Percentiles rank a stretch among this genome's conserved stretches.
Evolutionary conservation across 2,113 vertebrate genomes (phyloP).

Genomic region (Prionailurus viverrinus): DNA sequence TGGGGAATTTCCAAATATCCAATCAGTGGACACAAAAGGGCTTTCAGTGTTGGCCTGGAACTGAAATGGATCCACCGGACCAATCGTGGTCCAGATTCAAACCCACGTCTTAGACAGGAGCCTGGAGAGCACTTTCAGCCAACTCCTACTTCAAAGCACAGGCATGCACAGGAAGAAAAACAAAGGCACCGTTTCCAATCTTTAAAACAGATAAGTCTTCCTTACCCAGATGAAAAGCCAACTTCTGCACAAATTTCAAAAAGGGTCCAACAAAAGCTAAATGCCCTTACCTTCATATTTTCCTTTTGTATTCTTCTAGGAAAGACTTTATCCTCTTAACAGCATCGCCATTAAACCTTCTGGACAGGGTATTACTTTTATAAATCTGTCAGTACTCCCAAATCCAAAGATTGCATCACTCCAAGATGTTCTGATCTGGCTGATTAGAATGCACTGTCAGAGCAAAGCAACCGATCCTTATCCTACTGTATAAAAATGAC

Average conservation of each 20-base stretch:
- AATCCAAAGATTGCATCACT: background rate
- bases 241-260: background rate
- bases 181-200: background rate
- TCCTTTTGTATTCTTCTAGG: background rate
- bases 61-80: background rate
- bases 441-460: background rate
- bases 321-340: background rate
- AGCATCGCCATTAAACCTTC: background rate
- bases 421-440: background rate
- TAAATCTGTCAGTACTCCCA: background rate
- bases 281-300: background rate
- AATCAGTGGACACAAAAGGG: background rate
- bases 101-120: background rate
- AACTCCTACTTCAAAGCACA: background rate
- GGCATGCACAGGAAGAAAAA: background rate
- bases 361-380: background rate
- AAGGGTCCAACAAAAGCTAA: background rate
- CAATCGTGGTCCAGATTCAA: background rate
- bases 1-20: background rate
- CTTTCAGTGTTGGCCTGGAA: background rate
- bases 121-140: accelerated
- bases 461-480: background rate
- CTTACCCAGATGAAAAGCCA: background rate
- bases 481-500: background rate
- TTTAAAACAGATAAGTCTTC: background rate